Evolutionary conservation across 2,113 vertebrate genomes (phyloP), one percentile per base, ranked within the genome.

Genomic region (Ariopsis seemanni): DNA sequence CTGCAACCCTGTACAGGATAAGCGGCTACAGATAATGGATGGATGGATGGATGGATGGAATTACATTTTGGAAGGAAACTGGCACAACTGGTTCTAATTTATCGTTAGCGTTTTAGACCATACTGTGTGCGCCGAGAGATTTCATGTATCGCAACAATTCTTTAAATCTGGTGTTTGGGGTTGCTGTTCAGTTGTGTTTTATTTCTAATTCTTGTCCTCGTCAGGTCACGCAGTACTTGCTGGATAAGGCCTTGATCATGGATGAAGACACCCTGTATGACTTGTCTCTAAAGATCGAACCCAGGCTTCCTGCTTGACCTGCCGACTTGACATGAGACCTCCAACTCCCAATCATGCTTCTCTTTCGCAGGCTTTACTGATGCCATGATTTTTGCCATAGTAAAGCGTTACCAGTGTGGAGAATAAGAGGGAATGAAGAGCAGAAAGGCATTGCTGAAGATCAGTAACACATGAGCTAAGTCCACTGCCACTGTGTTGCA

Each of bases 181-280:
- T 81, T 58, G 7, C 72, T 48, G 6, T 53, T 2, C 50, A 84
- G 0, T 1, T 20, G 17, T 18, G 25, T 25, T 81, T 80, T 11
- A 77, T 82, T 75, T 89, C 3, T 84, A 2, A n/a, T 58, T 60
- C 7, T 80, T 63, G 17, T 79, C 71, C 30, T 67, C n/a, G 3
- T 85, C 92, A 99, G 98, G 98, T 99, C 91, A 99, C 97, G 89
- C 98, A 98, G 88, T 99, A 98, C 91, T 95, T 99, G 90, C 93
- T 99, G 92, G 97, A 99, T 94, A 99, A 99, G 93, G 96, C 95
- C 17, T 95, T 97, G 88, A 97, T 97, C 94, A 98, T 99, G 92
- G 98, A 99, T 6, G 98, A 99, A 94, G 98, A 99, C 91, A 98
- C 97, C 0, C 94, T 99, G 57, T 99, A 99, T 83, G 98, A 97